A percentile compares a stretch with the other conserved stretches of the same genome.
Evolutionary conservation across 2,797 vertebrate genomes (phyloP).

Genomic region (Vespertilio murinus): DNA sequence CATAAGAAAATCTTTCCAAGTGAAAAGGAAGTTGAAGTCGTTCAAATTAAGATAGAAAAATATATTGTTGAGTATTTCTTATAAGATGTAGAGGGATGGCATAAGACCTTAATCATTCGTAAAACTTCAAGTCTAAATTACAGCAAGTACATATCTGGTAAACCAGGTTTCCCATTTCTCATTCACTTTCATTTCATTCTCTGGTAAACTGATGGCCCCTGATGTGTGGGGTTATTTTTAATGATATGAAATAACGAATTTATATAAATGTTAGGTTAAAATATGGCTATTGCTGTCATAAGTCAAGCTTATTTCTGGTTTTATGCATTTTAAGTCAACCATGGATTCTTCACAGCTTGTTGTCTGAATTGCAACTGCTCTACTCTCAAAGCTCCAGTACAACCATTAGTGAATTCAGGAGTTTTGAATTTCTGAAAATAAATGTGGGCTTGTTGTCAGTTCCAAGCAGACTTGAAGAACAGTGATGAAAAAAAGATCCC

Average conservation of each 20-base stretch:
- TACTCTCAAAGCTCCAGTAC: neutral
- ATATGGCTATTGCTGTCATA: neutral
- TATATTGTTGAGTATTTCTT: conserved; percentile 56
- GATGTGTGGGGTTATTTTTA: neutral
- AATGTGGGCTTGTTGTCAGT: neutral
- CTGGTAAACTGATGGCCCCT: neutral
- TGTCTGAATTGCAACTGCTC: neutral
- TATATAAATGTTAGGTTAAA: neutral
- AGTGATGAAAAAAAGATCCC: neutral
- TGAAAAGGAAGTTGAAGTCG: neutral
- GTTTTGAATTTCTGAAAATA: neutral
- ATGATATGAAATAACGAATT: neutral
- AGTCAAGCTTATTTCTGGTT: neutral
- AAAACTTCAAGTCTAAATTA: conserved; percentile 54
- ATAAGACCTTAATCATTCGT: conserved; percentile 56
- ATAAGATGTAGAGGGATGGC: conserved; percentile 22
- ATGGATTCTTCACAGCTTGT: neutral
- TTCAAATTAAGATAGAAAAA: conserved; percentile 54
- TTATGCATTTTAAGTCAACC: neutral
- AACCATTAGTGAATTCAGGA: neutral
- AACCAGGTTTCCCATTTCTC: neutral
- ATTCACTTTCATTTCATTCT: neutral
- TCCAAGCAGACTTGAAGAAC: neutral
- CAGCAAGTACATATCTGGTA: neutral
- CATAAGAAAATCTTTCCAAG: conserved; percentile 15